These are phyloP conservation scores for Pangasianodon gigas DNA, from an alignment of 2,113 vertebrate genomes.

Conservation along the genomic window DNA sequence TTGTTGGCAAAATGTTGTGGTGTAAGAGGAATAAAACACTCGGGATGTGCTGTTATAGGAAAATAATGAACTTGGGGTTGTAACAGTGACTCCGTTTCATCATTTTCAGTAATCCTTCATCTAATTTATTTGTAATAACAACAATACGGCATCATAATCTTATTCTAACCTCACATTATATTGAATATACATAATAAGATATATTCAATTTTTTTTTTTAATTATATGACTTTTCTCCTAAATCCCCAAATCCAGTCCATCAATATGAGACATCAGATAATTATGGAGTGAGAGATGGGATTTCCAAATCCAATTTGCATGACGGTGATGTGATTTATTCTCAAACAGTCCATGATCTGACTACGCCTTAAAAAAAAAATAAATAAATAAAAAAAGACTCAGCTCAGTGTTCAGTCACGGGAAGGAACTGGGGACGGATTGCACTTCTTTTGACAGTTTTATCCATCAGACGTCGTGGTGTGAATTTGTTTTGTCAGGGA, in stretches of 20 bases:
- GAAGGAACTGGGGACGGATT: conserved; percentile 58
- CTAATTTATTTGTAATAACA: not conserved
- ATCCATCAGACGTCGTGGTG: conserved; percentile 69
- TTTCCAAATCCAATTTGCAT: conserved; percentile 70
- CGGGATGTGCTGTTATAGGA: not conserved
- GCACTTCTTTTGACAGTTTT: conserved; percentile 68
- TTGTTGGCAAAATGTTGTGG: not conserved
- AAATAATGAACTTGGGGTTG: not conserved
- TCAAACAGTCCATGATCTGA: conserved; percentile 39
- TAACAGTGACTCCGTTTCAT: not conserved
- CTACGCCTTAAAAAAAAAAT: not conserved
- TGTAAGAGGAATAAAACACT: not conserved
- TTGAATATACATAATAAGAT: not conserved
- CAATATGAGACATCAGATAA: conserved; percentile 64
- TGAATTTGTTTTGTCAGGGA: conserved; percentile 72
- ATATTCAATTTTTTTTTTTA: not conserved
- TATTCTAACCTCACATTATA: not conserved
- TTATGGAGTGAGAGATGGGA: conserved; percentile 65
- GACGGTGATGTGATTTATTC: conserved; percentile 69
- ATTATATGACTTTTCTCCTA: not conserved
- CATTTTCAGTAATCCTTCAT: not conserved
- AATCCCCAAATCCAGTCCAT: conserved; percentile 55
- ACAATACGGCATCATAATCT: not conserved
- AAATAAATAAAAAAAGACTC: not conserved
- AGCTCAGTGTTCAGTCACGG: conserved; percentile 37